Conservation (phyloP, 1,140 invertebrate genomes). For the Cotesia glomerata region DNA sequence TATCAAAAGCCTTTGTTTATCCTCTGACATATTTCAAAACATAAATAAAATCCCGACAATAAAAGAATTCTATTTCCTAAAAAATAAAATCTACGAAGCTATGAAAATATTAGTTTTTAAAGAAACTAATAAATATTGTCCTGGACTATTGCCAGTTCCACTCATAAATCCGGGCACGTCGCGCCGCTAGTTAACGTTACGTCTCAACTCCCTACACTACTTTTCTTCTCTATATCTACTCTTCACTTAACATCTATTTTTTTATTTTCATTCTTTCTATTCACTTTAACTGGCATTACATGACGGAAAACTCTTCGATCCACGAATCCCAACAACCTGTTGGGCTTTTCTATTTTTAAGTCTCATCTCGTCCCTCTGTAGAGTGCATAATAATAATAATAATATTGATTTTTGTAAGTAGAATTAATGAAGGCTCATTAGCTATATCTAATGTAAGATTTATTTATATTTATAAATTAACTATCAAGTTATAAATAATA, state of each 20-base stretch:
- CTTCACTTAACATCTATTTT: not conserved
- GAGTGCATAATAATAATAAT: no score
- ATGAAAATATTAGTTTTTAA: constrained; percentile 13
- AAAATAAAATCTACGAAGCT: no score
- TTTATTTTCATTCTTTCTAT: not conserved
- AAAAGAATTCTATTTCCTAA: no score
- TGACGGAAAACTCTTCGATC: constrained; percentile 8
- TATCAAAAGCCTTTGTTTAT: no score
- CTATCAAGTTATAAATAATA: no score
- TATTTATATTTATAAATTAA: not conserved
- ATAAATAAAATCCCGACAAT: no score
- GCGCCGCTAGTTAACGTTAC: constrained; percentile 45
- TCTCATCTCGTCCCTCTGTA: no score
- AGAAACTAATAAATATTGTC: constrained; percentile 52
- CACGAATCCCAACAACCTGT: constrained; percentile 22
- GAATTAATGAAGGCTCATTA: not conserved
- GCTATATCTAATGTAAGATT: not conserved
- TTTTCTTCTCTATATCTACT: constrained; percentile 20
- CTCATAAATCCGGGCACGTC: constrained; percentile 60
- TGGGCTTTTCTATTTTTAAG: constrained; percentile 13
- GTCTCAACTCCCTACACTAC: constrained; percentile 41
- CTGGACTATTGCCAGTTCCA: constrained; percentile 54
- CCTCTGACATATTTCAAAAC: no score
- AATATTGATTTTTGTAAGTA: not conserved
- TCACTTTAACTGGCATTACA: not conserved